Evolutionary conservation across 2,888 invertebrate species (phyloP).

Genomic region (Pseudococcus jackbeardsleyi): DNA sequence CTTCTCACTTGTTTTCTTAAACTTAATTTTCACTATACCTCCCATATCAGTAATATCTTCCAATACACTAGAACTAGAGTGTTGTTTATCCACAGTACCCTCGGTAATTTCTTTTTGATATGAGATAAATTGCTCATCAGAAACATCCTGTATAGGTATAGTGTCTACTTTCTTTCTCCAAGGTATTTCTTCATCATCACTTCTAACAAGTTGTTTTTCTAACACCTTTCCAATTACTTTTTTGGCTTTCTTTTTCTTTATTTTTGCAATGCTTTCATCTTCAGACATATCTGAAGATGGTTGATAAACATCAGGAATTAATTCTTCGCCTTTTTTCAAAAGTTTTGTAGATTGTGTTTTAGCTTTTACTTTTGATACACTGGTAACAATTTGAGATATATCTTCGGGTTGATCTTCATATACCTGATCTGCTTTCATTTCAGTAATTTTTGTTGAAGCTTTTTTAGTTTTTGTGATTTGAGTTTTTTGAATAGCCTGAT

Average conservation of each 20-base stretch:
- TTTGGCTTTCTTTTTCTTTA: slow-evolving; percentile 64
- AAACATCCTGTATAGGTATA: neutral
- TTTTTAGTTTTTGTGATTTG: slow-evolving; percentile 21
- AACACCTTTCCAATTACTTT: slow-evolving; percentile 65
- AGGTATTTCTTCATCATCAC: neutral
- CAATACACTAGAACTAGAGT: neutral
- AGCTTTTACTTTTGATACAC: neutral
- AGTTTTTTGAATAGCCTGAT: neutral
- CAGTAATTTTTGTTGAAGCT: neutral
- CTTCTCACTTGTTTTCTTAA: slow-evolving; percentile 29
- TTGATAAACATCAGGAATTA: neutral
- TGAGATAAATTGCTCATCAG: slow-evolving; percentile 21
- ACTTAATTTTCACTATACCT: slow-evolving; percentile 25
- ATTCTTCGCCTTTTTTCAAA: neutral
- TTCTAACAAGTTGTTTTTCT: slow-evolving; percentile 16
- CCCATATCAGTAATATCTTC: slow-evolving; percentile 27
- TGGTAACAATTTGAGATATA: neutral
- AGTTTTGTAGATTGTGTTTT: neutral
- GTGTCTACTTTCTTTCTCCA: slow-evolving; percentile 27
- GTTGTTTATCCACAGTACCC: neutral
- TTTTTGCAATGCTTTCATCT: neutral
- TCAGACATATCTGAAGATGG: slow-evolving; percentile 30
- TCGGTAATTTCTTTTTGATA: neutral
- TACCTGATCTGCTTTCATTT: neutral
- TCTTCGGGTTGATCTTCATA: slow-evolving; percentile 28